Conservation (phyloP, 2,113 vertebrate species). For the Epinephelus fuscoguttatus region DNA sequence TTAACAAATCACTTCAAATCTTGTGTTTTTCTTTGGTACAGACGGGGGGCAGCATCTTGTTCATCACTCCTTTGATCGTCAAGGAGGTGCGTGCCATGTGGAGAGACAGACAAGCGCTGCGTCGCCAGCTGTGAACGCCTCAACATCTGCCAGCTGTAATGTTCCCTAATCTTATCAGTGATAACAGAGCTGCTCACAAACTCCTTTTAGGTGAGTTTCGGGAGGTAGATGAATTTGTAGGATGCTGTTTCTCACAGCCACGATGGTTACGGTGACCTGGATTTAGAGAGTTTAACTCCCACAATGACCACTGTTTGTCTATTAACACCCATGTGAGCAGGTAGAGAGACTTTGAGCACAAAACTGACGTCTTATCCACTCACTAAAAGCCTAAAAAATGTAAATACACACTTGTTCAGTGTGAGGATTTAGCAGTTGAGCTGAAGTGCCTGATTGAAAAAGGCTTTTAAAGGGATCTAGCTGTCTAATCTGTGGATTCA, state of each 20-base stretch:
- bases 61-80: conserved; percentile 90
- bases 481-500: conserved; percentile 29
- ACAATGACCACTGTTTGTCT: not conserved
- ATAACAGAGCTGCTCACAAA: not conserved
- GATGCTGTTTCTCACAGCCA: not conserved
- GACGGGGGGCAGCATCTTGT: conserved; percentile 91
- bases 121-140: conserved; percentile 75
- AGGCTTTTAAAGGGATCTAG: conserved; percentile 15
- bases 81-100: conserved; percentile 85
- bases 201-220: conserved; percentile 23
- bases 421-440: not conserved
- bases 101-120: conserved; percentile 74
- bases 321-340: not conserved
- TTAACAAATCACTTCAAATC: too few species aligned
- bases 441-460: conserved; percentile 33
- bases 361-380: conserved; percentile 4
- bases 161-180: not conserved
- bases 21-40: conserved; percentile 65
- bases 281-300: not conserved
- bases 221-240: not conserved
- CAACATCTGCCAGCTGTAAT: not conserved
- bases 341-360: not conserved
- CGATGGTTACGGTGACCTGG: not conserved
- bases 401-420: conserved; percentile 3
- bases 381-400: conserved; percentile 1